phyloP scores from a whole-genome alignment of 2,888 invertebrate genomes.

The Odontomyia ornata region DNA sequence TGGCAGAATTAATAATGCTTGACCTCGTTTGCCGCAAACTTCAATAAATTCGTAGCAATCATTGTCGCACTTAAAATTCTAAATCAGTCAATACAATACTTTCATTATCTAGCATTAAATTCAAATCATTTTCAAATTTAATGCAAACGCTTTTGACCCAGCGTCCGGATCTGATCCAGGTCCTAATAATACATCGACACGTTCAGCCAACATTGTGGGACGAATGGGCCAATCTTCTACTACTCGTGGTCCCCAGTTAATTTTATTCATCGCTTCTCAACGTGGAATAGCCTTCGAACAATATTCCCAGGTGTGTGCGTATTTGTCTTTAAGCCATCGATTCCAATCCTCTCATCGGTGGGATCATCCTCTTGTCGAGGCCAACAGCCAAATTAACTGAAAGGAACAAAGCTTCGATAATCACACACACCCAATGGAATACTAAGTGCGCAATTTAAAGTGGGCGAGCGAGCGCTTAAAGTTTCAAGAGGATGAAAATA shows the following conservation, averaged over 20 bases:
- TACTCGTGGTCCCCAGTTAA: neutral
- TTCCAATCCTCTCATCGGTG: neutral
- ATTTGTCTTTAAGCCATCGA: neutral
- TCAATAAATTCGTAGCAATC: no score
- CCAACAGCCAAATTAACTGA: neutral
- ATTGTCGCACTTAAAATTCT: no score
- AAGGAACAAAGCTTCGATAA: constrained; percentile 23
- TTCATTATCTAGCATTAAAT: neutral
- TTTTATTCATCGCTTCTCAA: constrained; percentile 25
- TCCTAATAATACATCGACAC: neutral
- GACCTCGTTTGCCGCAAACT: no score
- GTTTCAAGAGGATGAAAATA: neutral
- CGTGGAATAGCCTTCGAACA: neutral
- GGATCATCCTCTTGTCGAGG: no score
- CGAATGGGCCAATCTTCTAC: neutral
- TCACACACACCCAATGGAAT: constrained; percentile 30
- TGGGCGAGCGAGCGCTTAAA: neutral
- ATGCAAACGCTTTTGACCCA: neutral
- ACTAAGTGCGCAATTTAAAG: neutral
- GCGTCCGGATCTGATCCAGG: neutral
- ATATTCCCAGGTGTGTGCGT: constrained; percentile 24
- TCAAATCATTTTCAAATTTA: constrained; percentile 17
- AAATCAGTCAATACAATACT: neutral
- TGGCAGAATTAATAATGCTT: no score
- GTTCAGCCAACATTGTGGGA: neutral